Evolutionary conservation across 2,888 invertebrate species (phyloP), one percentile per base, ranked within the genome.

Genomic region (Melolontha melolontha): DNA sequence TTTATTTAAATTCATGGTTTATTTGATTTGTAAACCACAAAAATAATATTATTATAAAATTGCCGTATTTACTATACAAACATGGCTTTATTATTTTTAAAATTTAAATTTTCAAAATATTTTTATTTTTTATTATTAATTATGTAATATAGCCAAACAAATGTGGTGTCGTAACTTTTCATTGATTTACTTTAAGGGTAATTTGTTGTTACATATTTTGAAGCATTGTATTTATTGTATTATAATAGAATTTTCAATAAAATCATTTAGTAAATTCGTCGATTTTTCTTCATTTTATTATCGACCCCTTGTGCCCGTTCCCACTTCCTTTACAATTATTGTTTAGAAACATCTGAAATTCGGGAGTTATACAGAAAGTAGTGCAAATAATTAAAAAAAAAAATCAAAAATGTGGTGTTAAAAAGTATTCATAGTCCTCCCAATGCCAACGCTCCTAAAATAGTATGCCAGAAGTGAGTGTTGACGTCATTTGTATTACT

Each of bases 361-460:
- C 44, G 44, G 44, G 12, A 5, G 44, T 34, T 34, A 6, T 6
- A 10, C 8, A n/a, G 8, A 12, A 0, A 14, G 8, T 14, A 16
- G 10, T 10, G 44, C 44, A 49, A 22, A 49, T 49, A 49, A 49
- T 49, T 49, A n/a, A 47, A 16, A 59, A 47, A 16, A 59, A 59
- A 17, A 59, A 14, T 27, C 41, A 59, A 59, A 59, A 59, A 59
- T 17, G 47, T 41, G 44, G 59, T 44, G 59, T 47, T 44, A 59
- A 66, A 59, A 59, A 50, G 66, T 59, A 68, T 55, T 64, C 68
- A 68, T 64, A 64, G 66, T 66, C 59, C 41, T 59, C 55, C 59
- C 68, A 75, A 75, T 75, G 76, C 71, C 73, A 74, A 71, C 73
- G 68, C 73, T 76, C 75, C 75, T 76, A 76, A 76, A 76, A 76